Evolutionary conservation across 2,113 vertebrate species (phyloP).

Genomic region (Phaethon lepturus): DNA sequence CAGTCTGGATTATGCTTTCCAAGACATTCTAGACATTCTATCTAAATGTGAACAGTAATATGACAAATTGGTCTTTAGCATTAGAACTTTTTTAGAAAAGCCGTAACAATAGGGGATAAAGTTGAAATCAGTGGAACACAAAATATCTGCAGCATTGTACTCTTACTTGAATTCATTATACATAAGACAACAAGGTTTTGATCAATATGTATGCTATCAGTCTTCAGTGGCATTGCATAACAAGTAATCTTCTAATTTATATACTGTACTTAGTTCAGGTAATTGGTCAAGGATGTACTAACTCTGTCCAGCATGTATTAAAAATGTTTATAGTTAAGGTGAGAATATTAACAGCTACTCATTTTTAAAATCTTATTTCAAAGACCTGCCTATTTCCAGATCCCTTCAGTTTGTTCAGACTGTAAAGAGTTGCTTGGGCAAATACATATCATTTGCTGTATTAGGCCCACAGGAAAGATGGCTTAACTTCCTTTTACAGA

Average conservation of each 20-base stretch:
- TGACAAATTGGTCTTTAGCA: background rate
- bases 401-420: background rate
- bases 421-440: background rate
- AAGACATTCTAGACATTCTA: background rate
- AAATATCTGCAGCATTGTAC: background rate
- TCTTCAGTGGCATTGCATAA: background rate
- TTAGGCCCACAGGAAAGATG: background rate
- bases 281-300: background rate
- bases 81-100: background rate
- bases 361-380: background rate
- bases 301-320: background rate
- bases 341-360: background rate
- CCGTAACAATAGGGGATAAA: background rate
- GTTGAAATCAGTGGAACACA: background rate
- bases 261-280: background rate
- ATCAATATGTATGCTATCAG: background rate
- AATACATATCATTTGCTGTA: background rate
- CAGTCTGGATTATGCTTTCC: background rate
- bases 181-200: background rate
- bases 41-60: background rate
- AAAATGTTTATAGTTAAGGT: background rate
- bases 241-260: background rate
- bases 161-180: background rate
- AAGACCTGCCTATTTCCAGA: background rate
- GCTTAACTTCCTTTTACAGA: background rate